A percentile compares a stretch with the other conserved stretches of the same genome.
Evolutionary conservation across 1,140 invertebrate species (phyloP).

Genomic region (Babylonia areolata): DNA sequence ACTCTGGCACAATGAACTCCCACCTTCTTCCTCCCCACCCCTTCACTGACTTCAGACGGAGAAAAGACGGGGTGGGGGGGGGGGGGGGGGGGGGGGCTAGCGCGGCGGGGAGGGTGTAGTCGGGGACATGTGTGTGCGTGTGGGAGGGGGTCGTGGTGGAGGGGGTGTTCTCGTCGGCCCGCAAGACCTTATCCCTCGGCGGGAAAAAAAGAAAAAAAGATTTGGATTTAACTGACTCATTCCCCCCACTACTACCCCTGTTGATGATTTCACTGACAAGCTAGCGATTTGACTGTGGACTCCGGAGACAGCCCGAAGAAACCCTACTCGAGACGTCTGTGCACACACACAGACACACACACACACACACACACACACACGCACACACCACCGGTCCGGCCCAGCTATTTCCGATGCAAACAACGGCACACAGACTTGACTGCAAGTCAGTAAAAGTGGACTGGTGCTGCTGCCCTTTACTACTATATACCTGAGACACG

Average conservation of each 20-base stretch:
- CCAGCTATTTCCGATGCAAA: conserved; percentile 8
- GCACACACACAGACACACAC: conserved; percentile 6
- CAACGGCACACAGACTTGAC: too few species aligned
- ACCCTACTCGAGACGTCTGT: conserved; percentile 21
- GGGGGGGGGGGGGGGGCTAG: too few species aligned
- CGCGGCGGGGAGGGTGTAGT: too few species aligned
- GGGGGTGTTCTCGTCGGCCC: neutral
- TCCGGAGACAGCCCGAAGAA: neutral
- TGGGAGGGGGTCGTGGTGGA: too few species aligned
- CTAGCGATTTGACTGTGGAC: neutral
- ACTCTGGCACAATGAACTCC: too few species aligned
- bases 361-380: neutral
- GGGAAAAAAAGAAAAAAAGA: too few species aligned
- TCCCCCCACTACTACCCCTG: neutral
- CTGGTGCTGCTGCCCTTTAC: neutral
- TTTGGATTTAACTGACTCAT: conserved; percentile 21
- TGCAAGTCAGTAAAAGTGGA: neutral
- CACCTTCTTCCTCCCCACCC: neutral
- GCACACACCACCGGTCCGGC: neutral
- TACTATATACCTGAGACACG: neutral
- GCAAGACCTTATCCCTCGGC: neutral
- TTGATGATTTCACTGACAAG: conserved; percentile 21
- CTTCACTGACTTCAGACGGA: neutral
- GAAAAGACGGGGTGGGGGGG: too few species aligned
- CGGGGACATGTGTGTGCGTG: too few species aligned